Evolutionary conservation across 2,797 vertebrate species (phyloP).

Genomic region (Bradypodion pumilum): DNA sequence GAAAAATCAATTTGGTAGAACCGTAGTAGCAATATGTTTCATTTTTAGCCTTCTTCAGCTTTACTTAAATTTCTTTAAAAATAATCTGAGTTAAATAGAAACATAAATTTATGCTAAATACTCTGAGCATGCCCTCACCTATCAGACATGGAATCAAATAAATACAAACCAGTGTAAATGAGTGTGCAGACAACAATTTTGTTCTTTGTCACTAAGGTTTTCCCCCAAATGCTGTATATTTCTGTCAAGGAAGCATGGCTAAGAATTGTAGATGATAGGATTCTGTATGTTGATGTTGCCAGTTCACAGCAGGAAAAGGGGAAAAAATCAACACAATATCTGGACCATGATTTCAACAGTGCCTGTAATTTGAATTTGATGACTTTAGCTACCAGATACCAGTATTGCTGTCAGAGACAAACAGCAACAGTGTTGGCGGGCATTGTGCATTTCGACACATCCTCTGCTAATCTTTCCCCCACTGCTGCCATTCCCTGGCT

Average conservation of each 20-base stretch:
- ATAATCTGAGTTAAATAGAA: background rate
- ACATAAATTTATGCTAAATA: background rate
- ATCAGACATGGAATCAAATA: background rate
- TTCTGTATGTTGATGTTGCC: background rate
- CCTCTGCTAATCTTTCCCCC: slow-evolving; percentile 65
- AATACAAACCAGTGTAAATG: background rate
- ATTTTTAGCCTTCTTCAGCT: background rate
- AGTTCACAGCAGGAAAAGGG: slow-evolving; percentile 17
- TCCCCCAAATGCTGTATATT: background rate
- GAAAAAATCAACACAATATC: slow-evolving; percentile 31
- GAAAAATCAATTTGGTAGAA: slow-evolving; percentile 1
- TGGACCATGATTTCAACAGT: slow-evolving; percentile 34
- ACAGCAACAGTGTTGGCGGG: slow-evolving; percentile 53
- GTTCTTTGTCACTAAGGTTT: accelerated
- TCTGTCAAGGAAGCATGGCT: background rate
- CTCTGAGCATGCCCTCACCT: background rate
- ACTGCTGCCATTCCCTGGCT: slow-evolving; percentile 63
- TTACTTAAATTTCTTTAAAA: background rate
- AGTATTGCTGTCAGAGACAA: slow-evolving; percentile 27
- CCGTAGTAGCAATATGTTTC: background rate
- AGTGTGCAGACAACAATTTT: background rate
- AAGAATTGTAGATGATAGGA: background rate
- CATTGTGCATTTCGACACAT: slow-evolving; percentile 54
- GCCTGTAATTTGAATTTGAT: slow-evolving; percentile 60
- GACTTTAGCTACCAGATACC: slow-evolving; percentile 47